Percentiles rank a stretch among this genome's conserved stretches.
Evolutionary conservation across 2,888 invertebrate species (phyloP).

Genomic region (Saturnia pavonia): DNA sequence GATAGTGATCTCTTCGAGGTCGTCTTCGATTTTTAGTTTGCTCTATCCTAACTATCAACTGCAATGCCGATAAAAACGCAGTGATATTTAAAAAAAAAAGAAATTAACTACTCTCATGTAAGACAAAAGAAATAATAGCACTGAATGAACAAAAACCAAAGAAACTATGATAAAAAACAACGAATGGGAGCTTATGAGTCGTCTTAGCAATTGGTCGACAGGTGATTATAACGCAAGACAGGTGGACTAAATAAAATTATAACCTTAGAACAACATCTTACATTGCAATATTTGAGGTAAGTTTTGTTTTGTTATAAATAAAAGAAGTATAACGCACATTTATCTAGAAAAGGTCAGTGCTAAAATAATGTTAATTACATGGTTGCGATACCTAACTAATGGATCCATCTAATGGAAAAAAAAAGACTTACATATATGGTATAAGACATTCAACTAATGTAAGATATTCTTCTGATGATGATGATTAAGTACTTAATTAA

Average conservation of each 20-base stretch:
- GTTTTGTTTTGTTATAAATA: slow-evolving; percentile 27
- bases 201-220: slow-evolving; percentile 58
- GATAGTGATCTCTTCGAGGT: no score
- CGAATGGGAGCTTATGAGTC: slow-evolving; percentile 28
- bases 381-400: neutral
- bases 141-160: no score
- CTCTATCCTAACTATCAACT: no score
- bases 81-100: no score
- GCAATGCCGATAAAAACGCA: no score
- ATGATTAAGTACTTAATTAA: neutral
- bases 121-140: no score
- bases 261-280: slow-evolving; percentile 45
- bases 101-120: no score
- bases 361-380: slow-evolving; percentile 18
- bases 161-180: neutral
- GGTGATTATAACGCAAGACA: slow-evolving; percentile 65
- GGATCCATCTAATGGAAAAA: neutral
- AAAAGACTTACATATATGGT: neutral
- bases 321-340: slow-evolving; percentile 21
- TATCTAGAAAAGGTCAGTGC: slow-evolving; percentile 20
- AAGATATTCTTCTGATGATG: neutral
- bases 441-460: neutral
- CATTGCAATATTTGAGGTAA: slow-evolving; percentile 38
- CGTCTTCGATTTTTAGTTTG: no score
- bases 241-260: slow-evolving; percentile 64